These are phyloP conservation scores for Auanema freiburgensis DNA, from an alignment of 2,888 invertebrate genomes.

Conservation along the genomic window DNA sequence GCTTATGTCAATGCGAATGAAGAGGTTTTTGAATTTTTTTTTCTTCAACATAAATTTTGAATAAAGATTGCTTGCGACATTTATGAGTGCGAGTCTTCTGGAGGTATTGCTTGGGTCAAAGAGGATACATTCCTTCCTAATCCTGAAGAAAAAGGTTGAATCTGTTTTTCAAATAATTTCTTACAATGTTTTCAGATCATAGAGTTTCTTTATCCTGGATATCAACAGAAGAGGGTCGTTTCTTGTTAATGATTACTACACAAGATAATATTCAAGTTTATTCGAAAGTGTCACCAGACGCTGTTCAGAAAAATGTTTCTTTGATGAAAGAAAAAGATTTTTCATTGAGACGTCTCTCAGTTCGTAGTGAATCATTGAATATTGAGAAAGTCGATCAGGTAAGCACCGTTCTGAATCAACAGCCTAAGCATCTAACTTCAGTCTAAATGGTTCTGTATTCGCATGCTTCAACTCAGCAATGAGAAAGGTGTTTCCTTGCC, in stretches of 20 bases:
- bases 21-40: background rate
- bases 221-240: too few species aligned
- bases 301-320: conserved; percentile 90
- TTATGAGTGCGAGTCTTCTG: conserved; percentile 98
- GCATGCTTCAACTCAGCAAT: conserved; percentile 51
- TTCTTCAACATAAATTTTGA: background rate
- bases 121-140: conserved; percentile 47
- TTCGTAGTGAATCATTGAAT: conserved; percentile 1
- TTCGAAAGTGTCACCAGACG: conserved; percentile 75
- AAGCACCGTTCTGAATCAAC: background rate
- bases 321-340: conserved; percentile 73
- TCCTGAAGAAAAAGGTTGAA: background rate
- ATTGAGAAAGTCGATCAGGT: background rate
- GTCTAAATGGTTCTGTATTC: conserved; percentile 59
- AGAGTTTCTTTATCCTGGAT: background rate
- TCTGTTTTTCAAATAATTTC: background rate
- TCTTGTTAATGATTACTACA: too few species aligned
- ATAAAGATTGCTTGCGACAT: conserved; percentile 77
- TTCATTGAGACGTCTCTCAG: conserved; percentile 41
- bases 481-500: conserved; percentile 89
- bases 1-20: conserved; percentile 81
- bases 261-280: background rate
- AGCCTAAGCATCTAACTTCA: conserved; percentile 21
- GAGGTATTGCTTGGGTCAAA: conserved; percentile 67
- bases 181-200: conserved; percentile 5